These are phyloP conservation scores for Lycia hirtaria DNA, from an alignment of 2,888 invertebrate species.

Conservation along the genomic window DNA sequence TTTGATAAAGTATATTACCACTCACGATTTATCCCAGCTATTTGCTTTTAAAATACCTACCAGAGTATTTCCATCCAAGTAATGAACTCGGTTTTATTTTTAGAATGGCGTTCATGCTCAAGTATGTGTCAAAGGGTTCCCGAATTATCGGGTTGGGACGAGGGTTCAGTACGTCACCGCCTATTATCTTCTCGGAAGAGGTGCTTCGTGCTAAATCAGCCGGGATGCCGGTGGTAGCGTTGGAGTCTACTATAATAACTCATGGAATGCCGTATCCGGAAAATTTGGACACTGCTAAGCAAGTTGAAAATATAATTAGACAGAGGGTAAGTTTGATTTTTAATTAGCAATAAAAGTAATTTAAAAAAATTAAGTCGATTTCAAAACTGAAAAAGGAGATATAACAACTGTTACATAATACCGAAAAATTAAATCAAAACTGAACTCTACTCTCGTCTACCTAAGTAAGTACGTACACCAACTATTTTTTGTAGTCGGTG, in stretches of 20 bases:
- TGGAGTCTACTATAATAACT: constrained; percentile 99
- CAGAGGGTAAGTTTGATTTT: constrained; percentile 80
- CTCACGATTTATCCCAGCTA: constrained; percentile 41
- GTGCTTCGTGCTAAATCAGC: constrained; percentile 87
- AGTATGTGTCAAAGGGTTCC: constrained; percentile 49
- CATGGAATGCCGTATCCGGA: constrained; percentile 99
- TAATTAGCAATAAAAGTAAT: no score
- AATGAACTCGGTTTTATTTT: constrained; percentile 54
- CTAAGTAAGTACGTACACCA: no score
- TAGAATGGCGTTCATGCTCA: constrained; percentile 67
- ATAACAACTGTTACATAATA: no score
- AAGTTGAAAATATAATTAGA: constrained; percentile 92
- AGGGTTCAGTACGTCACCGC: constrained; percentile 49
- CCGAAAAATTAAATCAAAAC: no score
- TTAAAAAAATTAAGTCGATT: no score
- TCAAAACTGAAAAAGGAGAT: no score
- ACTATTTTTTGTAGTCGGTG: no score
- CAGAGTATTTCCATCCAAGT: constrained; percentile 47
- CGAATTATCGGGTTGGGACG: constrained; percentile 49
- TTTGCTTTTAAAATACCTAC: constrained; percentile 42
- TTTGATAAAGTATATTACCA: constrained; percentile 8
- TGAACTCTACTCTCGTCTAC: no score
- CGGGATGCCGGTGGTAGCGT: constrained; percentile 92
- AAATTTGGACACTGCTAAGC: constrained; percentile 93
- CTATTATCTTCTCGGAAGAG: constrained; percentile 83